Evolutionary conservation across 1,140 invertebrate species (phyloP).

Genomic region (Mercenaria mercenaria): DNA sequence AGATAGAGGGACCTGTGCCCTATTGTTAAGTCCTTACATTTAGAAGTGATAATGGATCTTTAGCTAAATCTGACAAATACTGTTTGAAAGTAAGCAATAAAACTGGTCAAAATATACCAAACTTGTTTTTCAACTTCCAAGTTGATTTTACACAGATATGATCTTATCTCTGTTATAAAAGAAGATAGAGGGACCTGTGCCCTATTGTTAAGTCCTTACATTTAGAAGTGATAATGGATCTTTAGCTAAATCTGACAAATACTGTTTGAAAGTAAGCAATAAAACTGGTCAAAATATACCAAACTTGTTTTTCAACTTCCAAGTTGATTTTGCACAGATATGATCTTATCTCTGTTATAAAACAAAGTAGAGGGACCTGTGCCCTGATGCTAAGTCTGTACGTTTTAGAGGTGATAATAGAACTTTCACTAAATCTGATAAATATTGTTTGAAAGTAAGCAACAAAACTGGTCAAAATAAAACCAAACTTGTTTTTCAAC

Average conservation of each 20-base stretch:
- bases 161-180: background rate
- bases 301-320: background rate
- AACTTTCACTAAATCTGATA: too few relatives aligned
- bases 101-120: background rate
- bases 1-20: constrained; percentile 24
- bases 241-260: too few relatives aligned
- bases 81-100: background rate
- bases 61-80: too few relatives aligned
- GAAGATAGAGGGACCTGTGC: constrained; percentile 35
- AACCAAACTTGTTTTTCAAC: constrained; percentile 31
- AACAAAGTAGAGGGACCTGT: background rate
- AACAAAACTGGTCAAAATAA: background rate
- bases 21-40: too few relatives aligned
- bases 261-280: background rate
- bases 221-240: too few relatives aligned
- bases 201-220: too few relatives aligned
- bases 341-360: background rate
- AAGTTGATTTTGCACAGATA: background rate
- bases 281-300: background rate
- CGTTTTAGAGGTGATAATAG: too few relatives aligned
- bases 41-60: too few relatives aligned
- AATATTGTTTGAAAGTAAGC: constrained; percentile 38
- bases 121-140: constrained; percentile 43
- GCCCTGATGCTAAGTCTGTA: background rate
- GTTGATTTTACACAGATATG: background rate